A percentile compares a stretch with the other conserved stretches of the same genome.
Conservation (phyloP, 2,888 invertebrate genomes). For the Lumbricus terrestris region DNA sequence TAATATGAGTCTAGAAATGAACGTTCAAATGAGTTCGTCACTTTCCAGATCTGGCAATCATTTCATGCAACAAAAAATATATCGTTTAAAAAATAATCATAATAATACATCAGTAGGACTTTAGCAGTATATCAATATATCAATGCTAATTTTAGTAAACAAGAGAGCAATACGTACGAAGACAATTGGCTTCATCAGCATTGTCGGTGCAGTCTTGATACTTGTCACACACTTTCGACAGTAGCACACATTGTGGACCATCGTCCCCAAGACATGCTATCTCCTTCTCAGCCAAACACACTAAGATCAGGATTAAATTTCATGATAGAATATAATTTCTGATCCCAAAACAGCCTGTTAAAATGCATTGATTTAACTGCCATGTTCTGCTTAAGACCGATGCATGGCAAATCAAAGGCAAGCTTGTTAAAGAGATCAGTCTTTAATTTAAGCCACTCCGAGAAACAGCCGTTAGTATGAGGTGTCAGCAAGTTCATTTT, state of each 20-base stretch:
- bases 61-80: neutral
- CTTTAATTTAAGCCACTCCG: neutral
- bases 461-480: neutral
- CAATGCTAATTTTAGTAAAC: neutral
- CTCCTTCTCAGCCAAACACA: conserved; percentile 16
- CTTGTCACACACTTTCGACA: conserved; percentile 45
- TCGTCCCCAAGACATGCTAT: neutral
- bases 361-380: neutral
- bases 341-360: neutral
- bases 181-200: conserved; percentile 45
- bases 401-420: neutral
- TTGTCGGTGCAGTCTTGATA: conserved; percentile 43
- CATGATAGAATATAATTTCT: neutral
- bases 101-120: neutral
- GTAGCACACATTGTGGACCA: conserved; percentile 40
- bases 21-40: too few relatives aligned
- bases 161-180: neutral
- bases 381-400: neutral
- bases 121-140: neutral
- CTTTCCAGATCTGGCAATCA: neutral
- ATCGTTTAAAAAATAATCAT: too few relatives aligned
- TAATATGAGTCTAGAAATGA: too few relatives aligned
- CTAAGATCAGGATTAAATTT: neutral
- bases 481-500: neutral
- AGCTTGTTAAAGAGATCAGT: neutral